These are phyloP conservation scores for Drosophila siamana DNA, from an alignment of 2,888 invertebrate genomes.

Conservation along the genomic window DNA sequence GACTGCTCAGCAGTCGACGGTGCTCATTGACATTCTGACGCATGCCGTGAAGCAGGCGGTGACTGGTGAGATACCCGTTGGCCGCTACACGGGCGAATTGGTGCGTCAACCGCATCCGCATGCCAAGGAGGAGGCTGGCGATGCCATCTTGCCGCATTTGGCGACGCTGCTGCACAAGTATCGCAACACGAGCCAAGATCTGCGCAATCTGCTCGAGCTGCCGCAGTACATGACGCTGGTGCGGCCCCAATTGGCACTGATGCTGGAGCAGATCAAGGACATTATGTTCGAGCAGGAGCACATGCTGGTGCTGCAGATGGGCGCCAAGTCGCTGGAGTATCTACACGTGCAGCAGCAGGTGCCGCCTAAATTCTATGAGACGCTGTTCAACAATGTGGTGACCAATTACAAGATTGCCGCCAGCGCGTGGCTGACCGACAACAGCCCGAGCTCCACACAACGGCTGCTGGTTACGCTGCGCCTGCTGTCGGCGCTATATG, in stretches of 20 bases:
- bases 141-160: conserved; percentile 21
- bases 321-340: conserved; percentile 35
- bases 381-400: conserved; percentile 44
- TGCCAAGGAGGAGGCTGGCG: conserved; percentile 22
- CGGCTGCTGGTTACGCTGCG: conserved; percentile 32
- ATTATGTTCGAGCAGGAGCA: conserved; percentile 10
- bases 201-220: conserved; percentile 51
- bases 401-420: conserved; percentile 37
- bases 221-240: conserved; percentile 33
- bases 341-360: background rate
- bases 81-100: conserved; percentile 54
- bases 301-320: conserved; percentile 34
- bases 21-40: conserved; percentile 58
- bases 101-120: conserved; percentile 2
- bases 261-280: conserved; percentile 1
- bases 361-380: background rate
- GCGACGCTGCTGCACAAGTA: conserved; percentile 23
- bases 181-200: background rate
- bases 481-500: conserved; percentile 36
- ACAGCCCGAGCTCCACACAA: background rate
- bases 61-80: conserved; percentile 57
- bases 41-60: conserved; percentile 52
- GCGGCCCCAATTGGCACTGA: background rate
- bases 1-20: background rate
- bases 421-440: conserved; percentile 14